Evolutionary conservation across 2,797 vertebrate genomes (phyloP).

Genomic region (Thaleichthys pacificus): DNA sequence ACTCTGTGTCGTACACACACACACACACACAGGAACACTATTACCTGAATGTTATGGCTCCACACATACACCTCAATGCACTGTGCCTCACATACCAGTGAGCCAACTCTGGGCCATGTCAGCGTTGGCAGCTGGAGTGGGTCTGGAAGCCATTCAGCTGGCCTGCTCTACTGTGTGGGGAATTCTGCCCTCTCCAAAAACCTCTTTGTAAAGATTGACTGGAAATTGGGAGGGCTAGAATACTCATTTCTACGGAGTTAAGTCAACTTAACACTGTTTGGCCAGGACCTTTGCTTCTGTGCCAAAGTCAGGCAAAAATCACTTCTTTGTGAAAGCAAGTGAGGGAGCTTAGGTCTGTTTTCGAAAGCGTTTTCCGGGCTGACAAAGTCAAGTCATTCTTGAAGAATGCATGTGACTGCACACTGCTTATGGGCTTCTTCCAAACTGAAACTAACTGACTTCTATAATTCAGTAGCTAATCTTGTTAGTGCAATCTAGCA

Average conservation of each 20-base stretch:
- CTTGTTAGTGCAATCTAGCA: not conserved
- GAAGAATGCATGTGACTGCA: not conserved
- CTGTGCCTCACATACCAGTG: not conserved
- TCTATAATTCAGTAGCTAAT: not conserved
- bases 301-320: constrained; percentile 22
- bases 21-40: not conserved
- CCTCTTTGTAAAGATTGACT: constrained; percentile 29
- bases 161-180: constrained; percentile 20
- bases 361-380: not conserved
- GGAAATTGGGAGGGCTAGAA: constrained; percentile 35
- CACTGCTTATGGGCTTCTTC: not conserved
- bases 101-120: not conserved
- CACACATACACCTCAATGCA: not conserved
- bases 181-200: constrained; percentile 28
- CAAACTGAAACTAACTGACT: not conserved
- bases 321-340: constrained; percentile 12
- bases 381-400: not conserved
- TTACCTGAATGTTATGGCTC: too few species aligned
- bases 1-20: not conserved
- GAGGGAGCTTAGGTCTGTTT: constrained; percentile 9
- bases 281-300: constrained; percentile 24
- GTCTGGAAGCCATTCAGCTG: constrained; percentile 35
- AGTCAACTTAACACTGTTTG: constrained; percentile 21
- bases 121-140: constrained; percentile 18
- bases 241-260: constrained; percentile 36